Evolutionary conservation across 2,888 invertebrate species (phyloP), one percentile per base, ranked within the genome.

Genomic region (Conops quadrifasciatus): DNA sequence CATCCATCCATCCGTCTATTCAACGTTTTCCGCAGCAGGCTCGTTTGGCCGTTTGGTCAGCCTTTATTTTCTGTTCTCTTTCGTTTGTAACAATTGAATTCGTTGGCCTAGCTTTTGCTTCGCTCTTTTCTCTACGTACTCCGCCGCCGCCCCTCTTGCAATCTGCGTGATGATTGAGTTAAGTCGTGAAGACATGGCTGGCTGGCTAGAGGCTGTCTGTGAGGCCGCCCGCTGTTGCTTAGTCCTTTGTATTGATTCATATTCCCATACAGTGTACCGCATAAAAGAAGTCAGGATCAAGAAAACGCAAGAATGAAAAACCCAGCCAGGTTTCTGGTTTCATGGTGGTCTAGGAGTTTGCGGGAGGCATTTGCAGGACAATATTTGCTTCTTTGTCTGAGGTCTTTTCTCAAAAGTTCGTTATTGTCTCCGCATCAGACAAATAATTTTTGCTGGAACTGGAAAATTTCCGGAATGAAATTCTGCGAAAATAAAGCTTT

Each of bases 211-310:
- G n/a, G 65, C 19, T 66, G 58, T 56, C 51, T 63, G 28, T 71
- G 28, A 26, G 53, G 36, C 60, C 64, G 24, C 75, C 71, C 67
- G 75, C 82, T 82, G 81, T 70, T 82, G 72, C 78, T 77, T 81
- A 82, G 80, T 76, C 75, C 74, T 60, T 74, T 80, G 82, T 82
- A 81, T 81, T 82, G 81, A 81, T 81, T 82, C 82, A 82, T 82
- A 53, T 45, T 28, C 58, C 36, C 47, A 58, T 28, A 28, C 28
- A 28, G 49, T 45, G 30, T 36, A 5, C 2, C n/a, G 19, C 28
- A 19, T 13, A 30, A 9, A 30, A 30, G 47, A 43, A 43, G 62
- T n/a, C 21, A 21, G 11, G n/a, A 36, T n/a, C 21, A 21, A 2
- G n/a, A 56, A 21, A 24, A 56, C n/a, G n/a, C 51, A 45, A 45